These are phyloP conservation scores for Mesocentrotus franciscanus DNA, from an alignment of 53 echinoderm and acorn worm species.

Conservation along the genomic window DNA sequence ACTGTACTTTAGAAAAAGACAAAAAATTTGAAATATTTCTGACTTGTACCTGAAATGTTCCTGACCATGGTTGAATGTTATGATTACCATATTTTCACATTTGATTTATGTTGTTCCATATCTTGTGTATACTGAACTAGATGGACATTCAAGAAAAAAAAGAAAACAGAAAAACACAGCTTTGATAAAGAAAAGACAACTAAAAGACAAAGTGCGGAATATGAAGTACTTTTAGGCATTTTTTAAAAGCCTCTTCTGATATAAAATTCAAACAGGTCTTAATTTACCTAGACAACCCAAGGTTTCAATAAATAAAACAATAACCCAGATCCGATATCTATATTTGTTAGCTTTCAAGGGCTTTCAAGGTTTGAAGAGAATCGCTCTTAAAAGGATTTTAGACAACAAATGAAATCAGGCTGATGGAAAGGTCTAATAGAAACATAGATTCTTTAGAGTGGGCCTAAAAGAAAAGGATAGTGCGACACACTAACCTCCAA, in stretches of 20 bases:
- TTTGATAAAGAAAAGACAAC: background rate
- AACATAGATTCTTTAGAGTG: background rate
- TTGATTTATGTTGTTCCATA: background rate
- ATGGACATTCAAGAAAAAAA: background rate
- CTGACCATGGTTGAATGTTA: background rate
- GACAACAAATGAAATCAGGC: background rate
- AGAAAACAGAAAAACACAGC: background rate
- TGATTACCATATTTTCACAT: background rate
- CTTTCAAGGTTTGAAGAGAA: background rate
- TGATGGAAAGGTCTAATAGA: slow-evolving; percentile 3
- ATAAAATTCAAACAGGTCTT: background rate
- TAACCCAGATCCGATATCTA: background rate
- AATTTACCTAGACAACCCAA: background rate
- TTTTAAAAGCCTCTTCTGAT: background rate
- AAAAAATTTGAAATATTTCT: background rate
- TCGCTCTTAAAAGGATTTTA: slow-evolving; percentile 28
- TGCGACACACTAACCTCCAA: background rate
- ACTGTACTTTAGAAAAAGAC: background rate
- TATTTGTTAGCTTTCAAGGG: slow-evolving; percentile 7
- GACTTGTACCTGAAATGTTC: background rate
- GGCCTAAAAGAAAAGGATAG: background rate
- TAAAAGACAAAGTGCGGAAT: background rate
- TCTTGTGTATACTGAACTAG: background rate
- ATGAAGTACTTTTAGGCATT: background rate
- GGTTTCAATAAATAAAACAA: slow-evolving; percentile 15